Conservation (phyloP, 2,888 invertebrate species). For the Encarsia formosa region DNA sequence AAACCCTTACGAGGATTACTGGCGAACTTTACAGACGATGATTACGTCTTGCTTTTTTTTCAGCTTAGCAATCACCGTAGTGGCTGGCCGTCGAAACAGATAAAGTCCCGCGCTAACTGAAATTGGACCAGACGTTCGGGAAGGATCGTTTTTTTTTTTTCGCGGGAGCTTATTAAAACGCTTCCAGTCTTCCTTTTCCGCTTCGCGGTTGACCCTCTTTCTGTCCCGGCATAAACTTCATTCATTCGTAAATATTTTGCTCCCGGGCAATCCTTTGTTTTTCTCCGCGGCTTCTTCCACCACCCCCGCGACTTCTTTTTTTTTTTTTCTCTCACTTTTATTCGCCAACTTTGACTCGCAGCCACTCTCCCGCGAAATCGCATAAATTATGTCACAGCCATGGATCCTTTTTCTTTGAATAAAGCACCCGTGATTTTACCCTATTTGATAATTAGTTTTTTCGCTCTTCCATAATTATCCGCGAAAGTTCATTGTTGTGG, state of each 20-base stretch:
- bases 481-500: too few relatives aligned
- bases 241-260: constrained; percentile 5
- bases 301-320: not conserved
- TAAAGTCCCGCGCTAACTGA: constrained; percentile 23
- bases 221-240: not conserved
- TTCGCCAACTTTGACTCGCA: not conserved
- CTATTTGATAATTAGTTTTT: too few relatives aligned
- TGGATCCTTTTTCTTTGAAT: too few relatives aligned
- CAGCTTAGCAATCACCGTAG: constrained; percentile 19
- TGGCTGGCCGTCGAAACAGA: constrained; percentile 26
- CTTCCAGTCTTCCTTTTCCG: constrained; percentile 19
- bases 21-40: too few relatives aligned
- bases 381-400: constrained; percentile 10
- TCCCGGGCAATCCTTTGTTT: constrained; percentile 1
- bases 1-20: too few relatives aligned
- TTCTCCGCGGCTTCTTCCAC: not conserved
- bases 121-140: constrained; percentile 19
- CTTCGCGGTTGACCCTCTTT: constrained; percentile 7
- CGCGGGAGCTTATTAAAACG: not conserved
- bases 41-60: too few relatives aligned
- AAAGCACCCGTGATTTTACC: not conserved
- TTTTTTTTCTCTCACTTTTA: not conserved
- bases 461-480: too few relatives aligned
- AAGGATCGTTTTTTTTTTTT: not conserved
- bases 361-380: constrained; percentile 2